These are phyloP conservation scores for Tetheella fluctuosa DNA, from an alignment of 2,888 invertebrate genomes.

Conservation along the genomic window DNA sequence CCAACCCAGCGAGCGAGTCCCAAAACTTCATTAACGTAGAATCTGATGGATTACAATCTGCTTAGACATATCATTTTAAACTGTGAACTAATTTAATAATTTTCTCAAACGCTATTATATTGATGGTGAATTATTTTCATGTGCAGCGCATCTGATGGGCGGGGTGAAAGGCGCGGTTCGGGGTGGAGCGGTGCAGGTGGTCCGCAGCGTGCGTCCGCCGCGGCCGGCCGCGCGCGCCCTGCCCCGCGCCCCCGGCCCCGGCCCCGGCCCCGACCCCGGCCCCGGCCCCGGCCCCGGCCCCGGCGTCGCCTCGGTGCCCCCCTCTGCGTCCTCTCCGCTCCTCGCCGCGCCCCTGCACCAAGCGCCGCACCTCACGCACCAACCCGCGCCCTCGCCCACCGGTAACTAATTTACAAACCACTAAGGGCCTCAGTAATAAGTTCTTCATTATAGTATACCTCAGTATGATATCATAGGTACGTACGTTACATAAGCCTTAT, in stretches of 20 bases:
- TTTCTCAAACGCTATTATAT: too few relatives aligned
- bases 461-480: too few relatives aligned
- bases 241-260: conserved; percentile 26
- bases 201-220: conserved; percentile 51
- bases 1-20: too few relatives aligned
- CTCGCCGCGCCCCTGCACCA: conserved; percentile 31
- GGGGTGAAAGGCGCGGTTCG: conserved; percentile 84
- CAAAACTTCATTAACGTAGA: too few relatives aligned
- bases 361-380: conserved; percentile 17
- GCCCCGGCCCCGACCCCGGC: conserved; percentile 10
- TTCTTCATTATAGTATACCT: too few relatives aligned
- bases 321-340: conserved; percentile 25
- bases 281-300: conserved; percentile 11
- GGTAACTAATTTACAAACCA: conserved; percentile 14
- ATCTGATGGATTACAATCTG: too few relatives aligned
- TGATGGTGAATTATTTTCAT: neutral
- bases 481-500: too few relatives aligned
- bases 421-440: neutral
- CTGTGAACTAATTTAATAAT: too few relatives aligned
- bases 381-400: conserved; percentile 25
- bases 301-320: conserved; percentile 17
- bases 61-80: too few relatives aligned
- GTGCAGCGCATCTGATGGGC: conserved; percentile 85
- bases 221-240: conserved; percentile 38
- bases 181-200: conserved; percentile 67